phyloP scores from a whole-genome alignment of 2,797 vertebrate genomes.

The Chanos chanos region DNA sequence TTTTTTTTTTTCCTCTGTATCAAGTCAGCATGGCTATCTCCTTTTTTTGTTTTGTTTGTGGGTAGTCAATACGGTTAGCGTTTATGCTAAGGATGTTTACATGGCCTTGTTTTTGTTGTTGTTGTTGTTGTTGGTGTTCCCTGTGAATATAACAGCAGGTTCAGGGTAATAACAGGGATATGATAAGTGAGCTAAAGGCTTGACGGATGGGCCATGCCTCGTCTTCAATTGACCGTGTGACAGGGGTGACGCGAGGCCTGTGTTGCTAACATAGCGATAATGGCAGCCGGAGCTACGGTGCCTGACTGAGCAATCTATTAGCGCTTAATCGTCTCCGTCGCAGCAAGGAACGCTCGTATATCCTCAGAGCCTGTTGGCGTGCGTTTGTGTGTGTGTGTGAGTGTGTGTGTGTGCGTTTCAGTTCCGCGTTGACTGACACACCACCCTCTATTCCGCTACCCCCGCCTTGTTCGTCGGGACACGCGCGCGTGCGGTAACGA shows the following conservation, averaged over 20 bases:
- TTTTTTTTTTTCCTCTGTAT: not conserved
- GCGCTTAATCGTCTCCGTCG: slow-evolving; percentile 37
- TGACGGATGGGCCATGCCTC: slow-evolving; percentile 42
- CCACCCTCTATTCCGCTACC: slow-evolving; percentile 11
- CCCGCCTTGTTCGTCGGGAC: not conserved
- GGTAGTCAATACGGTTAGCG: not conserved
- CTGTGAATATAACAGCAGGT: slow-evolving; percentile 18
- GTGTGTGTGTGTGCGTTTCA: slow-evolving; percentile 13
- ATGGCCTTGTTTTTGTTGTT: not conserved
- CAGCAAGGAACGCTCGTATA: slow-evolving; percentile 22
- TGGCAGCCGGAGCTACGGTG: slow-evolving; percentile 59
- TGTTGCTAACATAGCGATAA: slow-evolving; percentile 66
- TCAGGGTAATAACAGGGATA: slow-evolving; percentile 21
- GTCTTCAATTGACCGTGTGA: slow-evolving; percentile 72
- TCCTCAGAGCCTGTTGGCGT: slow-evolving; percentile 16
- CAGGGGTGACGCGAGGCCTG: slow-evolving; percentile 67
- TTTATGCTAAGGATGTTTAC: not conserved
- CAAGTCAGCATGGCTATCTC: no score
- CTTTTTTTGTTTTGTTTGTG: no score
- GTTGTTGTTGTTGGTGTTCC: no score
- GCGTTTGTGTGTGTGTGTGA: not conserved
- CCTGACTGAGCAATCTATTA: slow-evolving; percentile 56
- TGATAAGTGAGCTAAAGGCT: slow-evolving; percentile 38
- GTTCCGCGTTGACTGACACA: slow-evolving; percentile 33
- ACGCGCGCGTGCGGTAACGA: no score